Evolutionary conservation across 2,888 invertebrate species (phyloP).

Genomic region (Peribatodes rhomboidaria): DNA sequence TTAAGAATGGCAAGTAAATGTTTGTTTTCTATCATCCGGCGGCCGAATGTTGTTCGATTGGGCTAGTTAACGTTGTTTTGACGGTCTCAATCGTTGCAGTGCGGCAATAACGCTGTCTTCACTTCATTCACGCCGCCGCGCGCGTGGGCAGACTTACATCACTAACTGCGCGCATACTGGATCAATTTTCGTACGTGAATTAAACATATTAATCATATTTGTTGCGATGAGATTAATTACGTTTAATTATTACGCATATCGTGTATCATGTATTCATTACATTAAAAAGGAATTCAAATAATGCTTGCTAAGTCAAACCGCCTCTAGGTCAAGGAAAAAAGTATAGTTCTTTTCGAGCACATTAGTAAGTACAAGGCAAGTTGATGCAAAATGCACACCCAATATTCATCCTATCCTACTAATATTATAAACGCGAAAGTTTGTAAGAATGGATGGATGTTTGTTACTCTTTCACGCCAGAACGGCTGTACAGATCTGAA

Average conservation of each 20-base stretch:
- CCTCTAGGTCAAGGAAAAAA: no score
- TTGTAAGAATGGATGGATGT: no score
- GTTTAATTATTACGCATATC: not conserved
- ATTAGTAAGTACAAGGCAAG: no score
- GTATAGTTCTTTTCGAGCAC: no score
- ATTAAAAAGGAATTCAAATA: no score
- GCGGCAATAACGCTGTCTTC: conserved; percentile 79
- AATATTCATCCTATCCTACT: no score
- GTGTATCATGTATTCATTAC: no score
- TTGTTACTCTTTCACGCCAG: no score
- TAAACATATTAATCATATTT: conserved; percentile 46
- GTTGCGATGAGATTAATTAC: conserved; percentile 7
- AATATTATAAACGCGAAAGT: no score
- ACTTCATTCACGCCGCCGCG: conserved; percentile 57
- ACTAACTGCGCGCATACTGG: conserved; percentile 52
- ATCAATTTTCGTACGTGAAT: conserved; percentile 50
- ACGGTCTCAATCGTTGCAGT: conserved; percentile 77
- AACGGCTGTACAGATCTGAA: no score
- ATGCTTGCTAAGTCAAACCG: no score
- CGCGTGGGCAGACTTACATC: conserved; percentile 63
- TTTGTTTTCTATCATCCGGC: conserved; percentile 84
- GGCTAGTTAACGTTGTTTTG: conserved; percentile 83
- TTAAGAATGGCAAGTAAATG: conserved; percentile 79
- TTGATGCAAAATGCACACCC: not conserved
- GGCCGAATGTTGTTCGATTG: conserved; percentile 80